Evolutionary conservation across 2,113 vertebrate genomes (phyloP).

Genomic region (Poeciliopsis retropinna): DNA sequence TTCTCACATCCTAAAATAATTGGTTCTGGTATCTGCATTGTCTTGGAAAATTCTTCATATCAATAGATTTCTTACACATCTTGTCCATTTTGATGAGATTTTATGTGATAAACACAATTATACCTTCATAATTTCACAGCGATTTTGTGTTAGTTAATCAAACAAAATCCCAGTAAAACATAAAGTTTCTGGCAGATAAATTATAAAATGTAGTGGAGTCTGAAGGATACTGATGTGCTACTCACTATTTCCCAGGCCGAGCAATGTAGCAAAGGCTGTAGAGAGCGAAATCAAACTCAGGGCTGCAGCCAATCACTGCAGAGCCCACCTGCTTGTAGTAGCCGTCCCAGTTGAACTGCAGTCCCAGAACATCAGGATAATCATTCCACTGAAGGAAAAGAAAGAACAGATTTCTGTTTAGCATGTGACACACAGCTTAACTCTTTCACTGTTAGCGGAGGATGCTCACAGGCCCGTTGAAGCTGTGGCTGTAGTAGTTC

Average conservation of each 20-base stretch:
- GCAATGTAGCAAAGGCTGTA: constrained; percentile 92
- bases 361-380: constrained; percentile 88
- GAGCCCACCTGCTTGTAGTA: constrained; percentile 92
- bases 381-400: constrained; percentile 82
- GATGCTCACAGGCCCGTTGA: constrained; percentile 87
- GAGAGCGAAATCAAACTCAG: constrained; percentile 92
- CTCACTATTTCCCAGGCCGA: constrained; percentile 88
- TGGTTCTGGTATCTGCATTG: neutral
- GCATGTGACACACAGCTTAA: neutral
- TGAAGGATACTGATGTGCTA: constrained; percentile 9
- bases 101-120: neutral
- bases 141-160: neutral
- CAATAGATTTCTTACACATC: neutral
- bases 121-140: no score
- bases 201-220: neutral
- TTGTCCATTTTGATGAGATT: neutral
- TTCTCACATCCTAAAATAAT: neutral
- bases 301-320: constrained; percentile 90
- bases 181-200: neutral
- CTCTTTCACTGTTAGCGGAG: neutral
- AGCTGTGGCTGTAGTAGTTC: constrained; percentile 93
- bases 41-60: no score
- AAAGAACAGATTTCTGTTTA: neutral
- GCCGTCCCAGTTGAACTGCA: constrained; percentile 94
- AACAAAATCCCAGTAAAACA: neutral